Conservation (phyloP, 1,140 invertebrate genomes). For the Hylaeus anthracinus region DNA sequence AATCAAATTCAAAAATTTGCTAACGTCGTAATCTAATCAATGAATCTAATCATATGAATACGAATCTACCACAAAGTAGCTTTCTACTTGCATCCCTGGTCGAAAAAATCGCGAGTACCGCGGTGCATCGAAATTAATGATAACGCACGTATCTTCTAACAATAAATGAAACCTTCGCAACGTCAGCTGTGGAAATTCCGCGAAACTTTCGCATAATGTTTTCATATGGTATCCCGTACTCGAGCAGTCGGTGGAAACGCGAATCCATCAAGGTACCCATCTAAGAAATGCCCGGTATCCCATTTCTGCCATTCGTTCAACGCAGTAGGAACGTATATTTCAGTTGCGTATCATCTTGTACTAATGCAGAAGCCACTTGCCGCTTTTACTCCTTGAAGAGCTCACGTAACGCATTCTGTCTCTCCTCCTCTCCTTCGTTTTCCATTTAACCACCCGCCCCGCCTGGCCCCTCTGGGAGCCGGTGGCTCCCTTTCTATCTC, state of each 20-base stretch:
- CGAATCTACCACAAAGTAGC: too few species aligned
- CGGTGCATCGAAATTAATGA: too few species aligned
- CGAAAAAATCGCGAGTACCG: too few species aligned
- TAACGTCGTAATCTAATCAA: too few species aligned
- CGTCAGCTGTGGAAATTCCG: too few species aligned
- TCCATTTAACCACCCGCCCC: neutral
- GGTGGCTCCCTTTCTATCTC: conserved; percentile 1
- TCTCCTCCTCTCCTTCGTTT: neutral
- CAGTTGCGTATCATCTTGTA: conserved; percentile 47
- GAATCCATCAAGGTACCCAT: conserved; percentile 53
- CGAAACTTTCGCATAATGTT: too few species aligned
- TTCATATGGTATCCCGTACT: too few species aligned
- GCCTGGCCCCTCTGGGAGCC: neutral
- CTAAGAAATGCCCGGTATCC: conserved; percentile 48
- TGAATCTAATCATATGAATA: too few species aligned
- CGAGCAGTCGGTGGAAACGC: conserved; percentile 25
- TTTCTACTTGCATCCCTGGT: too few species aligned
- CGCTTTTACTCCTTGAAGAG: conserved; percentile 33
- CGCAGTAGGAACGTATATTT: conserved; percentile 34
- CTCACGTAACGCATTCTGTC: conserved; percentile 52
- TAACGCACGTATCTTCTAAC: too few species aligned
- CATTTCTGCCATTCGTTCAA: conserved; percentile 45
- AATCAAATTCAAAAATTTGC: too few species aligned
- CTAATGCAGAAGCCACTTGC: conserved; percentile 44
- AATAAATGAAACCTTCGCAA: too few species aligned